Percentiles rank a stretch among this genome's conserved stretches.
Conservation (phyloP, 2,797 vertebrate genomes). For the Gouania willdenowi region DNA sequence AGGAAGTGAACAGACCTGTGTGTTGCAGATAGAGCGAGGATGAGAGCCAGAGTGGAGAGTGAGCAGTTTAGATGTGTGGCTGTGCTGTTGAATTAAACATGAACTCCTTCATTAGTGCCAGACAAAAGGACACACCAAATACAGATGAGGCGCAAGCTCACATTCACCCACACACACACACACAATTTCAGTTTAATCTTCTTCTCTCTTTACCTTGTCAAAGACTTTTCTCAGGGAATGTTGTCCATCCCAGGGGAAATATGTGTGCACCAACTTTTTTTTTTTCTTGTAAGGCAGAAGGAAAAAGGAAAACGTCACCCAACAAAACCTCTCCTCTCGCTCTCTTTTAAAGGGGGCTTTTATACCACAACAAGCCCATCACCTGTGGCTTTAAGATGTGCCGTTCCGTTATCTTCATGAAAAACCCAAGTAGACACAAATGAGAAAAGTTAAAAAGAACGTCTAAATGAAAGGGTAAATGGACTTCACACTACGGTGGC, state of each 20-base stretch:
- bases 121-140: conserved; percentile 73
- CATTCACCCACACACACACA: neutral
- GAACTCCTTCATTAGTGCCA: conserved; percentile 74
- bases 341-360: conserved; percentile 22
- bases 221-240: conserved; percentile 56
- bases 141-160: conserved; percentile 48
- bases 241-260: conserved; percentile 50
- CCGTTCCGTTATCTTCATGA: conserved; percentile 12
- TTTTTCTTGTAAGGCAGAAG: conserved; percentile 24
- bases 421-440: conserved; percentile 7
- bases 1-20: conserved; percentile 42
- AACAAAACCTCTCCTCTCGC: conserved; percentile 21
- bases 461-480: conserved; percentile 9
- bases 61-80: conserved; percentile 50
- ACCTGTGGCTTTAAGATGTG: conserved; percentile 50
- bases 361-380: conserved; percentile 38
- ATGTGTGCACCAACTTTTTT: conserved; percentile 35
- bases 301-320: conserved; percentile 40
- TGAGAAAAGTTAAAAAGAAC: conserved; percentile 4
- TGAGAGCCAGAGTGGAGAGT: conserved; percentile 25
- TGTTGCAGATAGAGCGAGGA: conserved; percentile 39
- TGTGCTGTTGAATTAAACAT: conserved; percentile 84
- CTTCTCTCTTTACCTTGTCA: conserved; percentile 53
- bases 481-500: too few species aligned
- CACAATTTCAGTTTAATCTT: conserved; percentile 41